phyloP scores from a whole-genome alignment of 2,797 vertebrate genomes.

The Coreius guichenoti region DNA sequence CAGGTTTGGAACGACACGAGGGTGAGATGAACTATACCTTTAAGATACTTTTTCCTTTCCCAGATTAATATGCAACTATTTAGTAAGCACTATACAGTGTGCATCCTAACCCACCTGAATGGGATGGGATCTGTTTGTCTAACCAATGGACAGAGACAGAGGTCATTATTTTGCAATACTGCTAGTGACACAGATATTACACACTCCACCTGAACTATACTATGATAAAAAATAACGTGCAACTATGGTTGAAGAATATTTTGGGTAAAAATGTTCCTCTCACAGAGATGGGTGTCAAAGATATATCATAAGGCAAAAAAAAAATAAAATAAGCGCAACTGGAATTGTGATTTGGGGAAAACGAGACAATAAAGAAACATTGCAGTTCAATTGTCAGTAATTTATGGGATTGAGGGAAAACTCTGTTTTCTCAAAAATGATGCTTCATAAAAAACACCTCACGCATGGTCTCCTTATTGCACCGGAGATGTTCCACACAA shows the following conservation, averaged over 20 bases:
- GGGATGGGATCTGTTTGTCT: neutral
- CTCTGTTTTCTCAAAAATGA: slow-evolving; percentile 51
- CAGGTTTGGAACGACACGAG: neutral
- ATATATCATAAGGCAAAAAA: slow-evolving; percentile 36
- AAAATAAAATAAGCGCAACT: slow-evolving; percentile 23
- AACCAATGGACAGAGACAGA: neutral
- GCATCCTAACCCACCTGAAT: neutral
- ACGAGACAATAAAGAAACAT: slow-evolving; percentile 48
- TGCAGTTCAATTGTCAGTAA: slow-evolving; percentile 63
- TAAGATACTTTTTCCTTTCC: neutral
- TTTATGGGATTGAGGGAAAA: slow-evolving; percentile 42
- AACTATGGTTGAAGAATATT: neutral
- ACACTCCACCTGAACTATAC: neutral
- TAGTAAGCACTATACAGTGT: neutral
- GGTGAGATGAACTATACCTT: neutral
- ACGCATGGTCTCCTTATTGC: slow-evolving; percentile 67
- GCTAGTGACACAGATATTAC: slow-evolving; percentile 7
- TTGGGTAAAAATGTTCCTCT: neutral
- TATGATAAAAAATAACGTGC: neutral
- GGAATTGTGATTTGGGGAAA: slow-evolving; percentile 27
- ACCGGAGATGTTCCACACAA: slow-evolving; percentile 57
- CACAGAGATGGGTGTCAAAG: neutral
- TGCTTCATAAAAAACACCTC: slow-evolving; percentile 57
- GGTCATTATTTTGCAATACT: neutral
- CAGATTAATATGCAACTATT: neutral